Base-by-base conservation (phyloP, 2,888 invertebrate species). In the Lasioglossum figueresi region DNA sequence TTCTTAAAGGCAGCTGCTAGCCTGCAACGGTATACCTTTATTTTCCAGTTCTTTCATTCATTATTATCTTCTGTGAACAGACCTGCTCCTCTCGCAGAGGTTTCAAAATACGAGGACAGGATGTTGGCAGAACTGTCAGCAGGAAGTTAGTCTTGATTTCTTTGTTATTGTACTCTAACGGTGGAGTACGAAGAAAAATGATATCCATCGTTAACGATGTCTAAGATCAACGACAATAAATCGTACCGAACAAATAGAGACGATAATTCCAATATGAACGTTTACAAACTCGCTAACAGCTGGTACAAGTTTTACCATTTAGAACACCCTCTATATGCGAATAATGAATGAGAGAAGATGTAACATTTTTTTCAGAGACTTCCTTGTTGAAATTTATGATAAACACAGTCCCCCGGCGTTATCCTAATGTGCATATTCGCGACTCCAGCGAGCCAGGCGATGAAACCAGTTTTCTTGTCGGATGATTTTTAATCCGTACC, bases 21-120 rank as follows among this genome's bases (percentile, higher is more conserved):
- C 45, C 74, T 80, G 80, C 73, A 83, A 83, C 83, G 83, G 83
- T 76, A 83, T 72, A 76, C 80, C 80, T 80, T 80, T 80, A 80
- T 80, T 80, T 82, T 71, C 79, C 75, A 75, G 80, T 48, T 75
- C 82, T 75, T 79, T 68, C 79, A 43, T 79, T 82, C 82, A 74
- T 82, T 56, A 79, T 82, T 75, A 82, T 79, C 74, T 74, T n/a
- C 40, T 16, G 45, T 27, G 68, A 23, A 34, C 63, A 70, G 79
- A 79, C 74, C 79, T 82, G 79, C 73, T 71, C 70, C 70, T 5
- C 31, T 66, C 27, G 48, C n/a, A 40, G 37, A 19, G 45, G 34
- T 63, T 66, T 4, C 52, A 16, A 37, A 37, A 68, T 23, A 12
- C 19, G 68, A 5, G 40, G 23, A 37, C 37, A 37, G 68, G 40